Percentiles rank a stretch among this genome's conserved stretches.
phyloP scores from a whole-genome alignment of 2,888 invertebrate species.

The Ernsta delagoae region DNA sequence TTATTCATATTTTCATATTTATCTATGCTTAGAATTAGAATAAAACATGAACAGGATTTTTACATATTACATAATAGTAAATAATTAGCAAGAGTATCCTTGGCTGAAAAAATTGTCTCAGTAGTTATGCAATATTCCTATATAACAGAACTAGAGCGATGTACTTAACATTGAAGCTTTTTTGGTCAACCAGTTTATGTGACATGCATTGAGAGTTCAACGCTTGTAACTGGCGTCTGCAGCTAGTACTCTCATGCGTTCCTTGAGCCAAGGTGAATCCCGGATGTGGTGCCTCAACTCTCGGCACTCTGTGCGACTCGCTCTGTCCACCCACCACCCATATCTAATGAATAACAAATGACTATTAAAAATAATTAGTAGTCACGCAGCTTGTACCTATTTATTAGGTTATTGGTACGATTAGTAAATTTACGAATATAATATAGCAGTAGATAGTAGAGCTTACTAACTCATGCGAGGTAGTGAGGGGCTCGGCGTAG shows the following conservation, averaged over 20 bases:
- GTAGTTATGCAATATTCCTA: too few relatives aligned
- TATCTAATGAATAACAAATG: conserved; percentile 58
- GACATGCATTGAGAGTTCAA: neutral
- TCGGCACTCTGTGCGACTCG: conserved; percentile 43
- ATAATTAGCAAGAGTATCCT: too few relatives aligned
- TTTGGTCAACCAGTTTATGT: neutral
- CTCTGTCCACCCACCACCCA: conserved; percentile 65
- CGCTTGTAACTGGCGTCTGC: conserved; percentile 57
- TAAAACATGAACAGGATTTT: too few relatives aligned
- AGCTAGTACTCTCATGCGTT: conserved; percentile 64
- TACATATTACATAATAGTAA: too few relatives aligned
- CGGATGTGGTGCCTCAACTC: conserved; percentile 73
- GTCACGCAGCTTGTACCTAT: neutral
- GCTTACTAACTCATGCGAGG: conserved; percentile 57
- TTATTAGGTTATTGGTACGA: neutral
- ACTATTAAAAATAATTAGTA: neutral
- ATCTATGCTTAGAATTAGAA: too few relatives aligned
- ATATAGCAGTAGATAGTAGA: neutral
- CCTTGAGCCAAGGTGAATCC: conserved; percentile 77
- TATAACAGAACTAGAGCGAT: too few relatives aligned
- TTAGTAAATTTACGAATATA: neutral
- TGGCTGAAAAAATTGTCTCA: too few relatives aligned
- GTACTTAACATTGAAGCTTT: too few relatives aligned
- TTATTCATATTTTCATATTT: too few relatives aligned
- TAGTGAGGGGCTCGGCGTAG: conserved; percentile 51